Evolutionary conservation across 2,113 vertebrate species (phyloP), one percentile per base, ranked within the genome.

Genomic region (Psettodes erumei): DNA sequence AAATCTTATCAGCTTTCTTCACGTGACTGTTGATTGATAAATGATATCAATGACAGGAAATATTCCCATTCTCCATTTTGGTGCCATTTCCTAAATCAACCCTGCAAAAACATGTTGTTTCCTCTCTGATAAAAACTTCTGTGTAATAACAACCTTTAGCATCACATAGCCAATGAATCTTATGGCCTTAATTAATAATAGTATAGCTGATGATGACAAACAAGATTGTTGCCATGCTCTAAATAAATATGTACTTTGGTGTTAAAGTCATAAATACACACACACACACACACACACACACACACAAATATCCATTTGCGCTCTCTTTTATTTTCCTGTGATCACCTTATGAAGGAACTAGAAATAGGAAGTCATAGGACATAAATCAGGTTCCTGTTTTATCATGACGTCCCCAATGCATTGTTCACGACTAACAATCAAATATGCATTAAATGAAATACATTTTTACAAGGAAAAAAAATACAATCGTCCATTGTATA

Each of bases 1-100:
- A 55, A 71, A 84, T 59, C 47, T 75, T 83, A 83, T 87, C 81
- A 30, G 71, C 32, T 54, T 28, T 54, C n/a, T 43, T 18, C 11
- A 16, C 6, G 1, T 33, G 33, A 55, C 38, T 3, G 19, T 16
- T 48, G 35, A 16, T 47, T 62, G 55, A 65, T 61, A 30, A 45
- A 28, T 38, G 35, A 21, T 38, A 77, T 80, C 45, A 58, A 27
- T 62, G 55, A 50, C 28, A 38, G 58, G 11, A 68, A 60, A 54
- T 0, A 27, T 30, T 4, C 1, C 1, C 32, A 15, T 9, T n/a
- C 48, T 53, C 35, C 23, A 11, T 45, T 43, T 18, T 43, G 19
- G 9, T 13, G 30, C 2, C 19, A 13, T 21, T 62, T 63, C 42
- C 13, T 18, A 21, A 67, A 60, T n/a, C 15, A 28, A 16, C 9